Base-by-base conservation (phyloP, 2,113 vertebrate genomes). In the Reinhardtius hippoglossoides region DNA sequence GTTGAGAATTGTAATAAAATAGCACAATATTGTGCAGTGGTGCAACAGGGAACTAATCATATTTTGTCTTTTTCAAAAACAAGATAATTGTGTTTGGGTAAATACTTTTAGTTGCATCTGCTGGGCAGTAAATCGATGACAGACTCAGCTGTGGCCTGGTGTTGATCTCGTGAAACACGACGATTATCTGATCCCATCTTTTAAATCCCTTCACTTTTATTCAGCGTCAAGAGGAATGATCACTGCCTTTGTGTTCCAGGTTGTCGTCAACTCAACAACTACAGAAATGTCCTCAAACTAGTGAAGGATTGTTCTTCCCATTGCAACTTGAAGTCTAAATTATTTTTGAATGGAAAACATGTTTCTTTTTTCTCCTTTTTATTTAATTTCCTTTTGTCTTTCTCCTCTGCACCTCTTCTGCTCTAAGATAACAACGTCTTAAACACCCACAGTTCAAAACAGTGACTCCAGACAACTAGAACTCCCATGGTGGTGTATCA, bases 251-350 rank as follows among this genome's bases (percentile, higher is more conserved):
- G 52, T 60, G 40, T 80, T 78, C 69, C 6, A 46, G 68, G 71
- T 76, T 63, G 12, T 71, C 14, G 78, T 81, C 54, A 63, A 48
- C 37, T 75, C 21, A 44, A 71, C 42, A 67, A 67, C 40, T 58
- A 26, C 44, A 83, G 59, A 67, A 86, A 76, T 80, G 10, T 81
- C 76, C 66, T 82, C 62, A 82, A 86, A 84, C 9, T 31, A 70
- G 82, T 82, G 57, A 87, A 84, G 82, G 79, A 77, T 56, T 75
- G 75, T 76, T 69, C 75, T 86, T 88, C 69, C 48, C 75, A 74
- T 56, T 79, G 62, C 76, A 87, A 67, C 71, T 84, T 80, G 67
- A 82, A 78, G 83, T 84, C 72, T 72, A 59, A 82, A 83, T 75
- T 68, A 75, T 77, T 67, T 27, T 27, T n/a, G 50, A 23, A 26